Evolutionary conservation across 37 sponge, comb jelly and placozoan genomes (phyloP), one percentile per base, ranked within the genome.

Genomic region (Diacarnus erythraeanus): DNA sequence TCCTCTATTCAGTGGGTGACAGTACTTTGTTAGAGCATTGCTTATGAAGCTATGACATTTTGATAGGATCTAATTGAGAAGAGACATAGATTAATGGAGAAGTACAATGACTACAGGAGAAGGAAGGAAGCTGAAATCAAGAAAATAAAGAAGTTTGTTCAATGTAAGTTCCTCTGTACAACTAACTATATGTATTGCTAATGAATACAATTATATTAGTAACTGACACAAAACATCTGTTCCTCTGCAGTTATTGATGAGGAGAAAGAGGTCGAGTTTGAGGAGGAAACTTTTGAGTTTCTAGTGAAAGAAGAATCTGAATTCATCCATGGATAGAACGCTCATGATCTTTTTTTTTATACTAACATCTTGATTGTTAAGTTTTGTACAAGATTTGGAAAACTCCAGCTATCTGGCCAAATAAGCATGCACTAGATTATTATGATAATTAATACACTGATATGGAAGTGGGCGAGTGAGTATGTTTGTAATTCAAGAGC

Each of bases 61-160:
- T 31, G 73, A 66, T 85, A 94, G 94, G 93, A 84, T 0, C 51
- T 95, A 60, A 57, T 92, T 61, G 93, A 92, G 38, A 88, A 82
- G 83, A 57, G 93, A 15, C 66, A 64, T 17, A 84, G 54, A 33
- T 4, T 88, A 37, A 83, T 92, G 87, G 39, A 66, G 10, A 80
- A 77, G 17, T 92, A 77, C 59, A 60, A 31, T 2, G 83, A 75
- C 21, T 95, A 75, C 58, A 77, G 86, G 10, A 68, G 65, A 64
- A 84, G 30, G 71, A 81, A 72, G 56, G 56, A 64, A 23, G 43
- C 76, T n/a, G 69, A 76, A 47, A 29, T 69, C 42, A n/a, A 79
- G 43, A 86, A 38, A 43, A 33, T 21, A 34, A 66, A 64, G 42
- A 36, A 2, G 42, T 43, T 76, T 22, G 35, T 17, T 22, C 76